These are phyloP conservation scores for Bujurquina vittata DNA, from an alignment of 2,113 vertebrate genomes.

Conservation along the genomic window DNA sequence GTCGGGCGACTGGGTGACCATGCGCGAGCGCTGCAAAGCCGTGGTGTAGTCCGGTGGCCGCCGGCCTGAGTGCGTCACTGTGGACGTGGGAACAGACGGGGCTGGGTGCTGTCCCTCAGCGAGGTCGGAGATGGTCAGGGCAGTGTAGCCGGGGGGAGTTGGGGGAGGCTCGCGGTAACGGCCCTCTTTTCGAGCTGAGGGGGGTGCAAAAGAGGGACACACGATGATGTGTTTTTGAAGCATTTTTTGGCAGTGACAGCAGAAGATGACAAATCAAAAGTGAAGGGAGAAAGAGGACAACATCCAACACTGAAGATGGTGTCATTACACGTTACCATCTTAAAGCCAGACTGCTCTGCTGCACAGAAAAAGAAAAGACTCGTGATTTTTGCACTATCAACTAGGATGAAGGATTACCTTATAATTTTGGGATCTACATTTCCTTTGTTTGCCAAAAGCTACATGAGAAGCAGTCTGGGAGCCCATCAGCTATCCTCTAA, in stretches of 20 bases:
- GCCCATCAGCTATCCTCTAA: background rate
- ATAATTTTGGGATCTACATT: background rate
- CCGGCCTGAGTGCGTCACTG: conserved; percentile 79
- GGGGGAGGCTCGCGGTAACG: conserved; percentile 95
- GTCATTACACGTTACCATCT: background rate
- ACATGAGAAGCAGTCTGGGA: background rate
- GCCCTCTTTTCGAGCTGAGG: conserved; percentile 91
- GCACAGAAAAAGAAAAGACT: background rate
- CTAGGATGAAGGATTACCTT: background rate
- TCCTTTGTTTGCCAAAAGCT: background rate
- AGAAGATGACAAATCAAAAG: background rate
- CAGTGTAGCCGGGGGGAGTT: conserved; percentile 94
- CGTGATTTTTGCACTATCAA: background rate
- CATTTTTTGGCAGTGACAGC: background rate
- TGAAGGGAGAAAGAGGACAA: background rate
- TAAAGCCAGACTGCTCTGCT: background rate
- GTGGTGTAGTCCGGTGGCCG: conserved; percentile 96
- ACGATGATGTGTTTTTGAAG: background rate
- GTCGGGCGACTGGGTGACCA: conserved; percentile 91
- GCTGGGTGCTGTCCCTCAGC: conserved; percentile 80
- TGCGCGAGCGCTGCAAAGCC: conserved; percentile 94
- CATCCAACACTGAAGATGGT: background rate
- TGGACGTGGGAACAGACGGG: conserved; percentile 36
- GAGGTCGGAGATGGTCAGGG: conserved; percentile 92
- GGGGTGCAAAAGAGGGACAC: background rate